Percentiles rank a stretch among this genome's conserved stretches.
Evolutionary conservation across 2,888 invertebrate genomes (phyloP).

Genomic region (Emesis russula): DNA sequence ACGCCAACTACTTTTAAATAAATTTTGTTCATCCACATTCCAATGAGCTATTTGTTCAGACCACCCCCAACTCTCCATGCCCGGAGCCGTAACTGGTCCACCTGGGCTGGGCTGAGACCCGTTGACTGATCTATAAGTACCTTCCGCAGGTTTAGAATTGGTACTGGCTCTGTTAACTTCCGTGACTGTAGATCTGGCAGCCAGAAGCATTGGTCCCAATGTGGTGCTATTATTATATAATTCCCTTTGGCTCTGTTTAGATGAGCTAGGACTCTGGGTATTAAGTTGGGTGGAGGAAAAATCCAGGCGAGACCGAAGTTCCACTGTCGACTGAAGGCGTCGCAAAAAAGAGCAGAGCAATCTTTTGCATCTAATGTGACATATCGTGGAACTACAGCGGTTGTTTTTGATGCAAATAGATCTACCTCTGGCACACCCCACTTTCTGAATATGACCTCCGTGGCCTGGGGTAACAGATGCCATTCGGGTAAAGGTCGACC

Average conservation of each 20-base stretch:
- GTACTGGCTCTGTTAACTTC: slow-evolving; percentile 29
- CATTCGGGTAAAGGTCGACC: slow-evolving; percentile 66
- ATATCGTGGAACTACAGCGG: slow-evolving; percentile 58
- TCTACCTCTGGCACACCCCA: slow-evolving; percentile 75
- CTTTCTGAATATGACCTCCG: slow-evolving; percentile 57
- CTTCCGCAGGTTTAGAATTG: slow-evolving; percentile 48
- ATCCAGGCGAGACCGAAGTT: slow-evolving; percentile 50
- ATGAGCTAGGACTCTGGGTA: slow-evolving; percentile 59
- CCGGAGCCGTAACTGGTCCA: too few relatives aligned
- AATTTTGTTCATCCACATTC: slow-evolving; percentile 43
- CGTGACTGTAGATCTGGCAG: slow-evolving; percentile 43
- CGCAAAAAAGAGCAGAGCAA: slow-evolving; percentile 26
- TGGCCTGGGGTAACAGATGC: slow-evolving; percentile 64
- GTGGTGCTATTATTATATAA: slow-evolving; percentile 43
- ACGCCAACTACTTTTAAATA: slow-evolving; percentile 62
- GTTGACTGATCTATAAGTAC: slow-evolving; percentile 41
- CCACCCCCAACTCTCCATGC: slow-evolving; percentile 66
- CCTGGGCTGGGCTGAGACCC: too few relatives aligned
- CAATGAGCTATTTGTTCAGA: slow-evolving; percentile 36
- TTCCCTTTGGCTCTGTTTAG: slow-evolving; percentile 57
- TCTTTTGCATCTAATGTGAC: slow-evolving; percentile 51
- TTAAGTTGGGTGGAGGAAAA: slow-evolving; percentile 63
- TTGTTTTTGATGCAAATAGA: slow-evolving; percentile 64
- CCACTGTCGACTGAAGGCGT: slow-evolving; percentile 59
- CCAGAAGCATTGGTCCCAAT: slow-evolving; percentile 61